These are phyloP conservation scores for Drosophila phalerata DNA, from an alignment of 2,888 invertebrate genomes.

Conservation along the genomic window DNA sequence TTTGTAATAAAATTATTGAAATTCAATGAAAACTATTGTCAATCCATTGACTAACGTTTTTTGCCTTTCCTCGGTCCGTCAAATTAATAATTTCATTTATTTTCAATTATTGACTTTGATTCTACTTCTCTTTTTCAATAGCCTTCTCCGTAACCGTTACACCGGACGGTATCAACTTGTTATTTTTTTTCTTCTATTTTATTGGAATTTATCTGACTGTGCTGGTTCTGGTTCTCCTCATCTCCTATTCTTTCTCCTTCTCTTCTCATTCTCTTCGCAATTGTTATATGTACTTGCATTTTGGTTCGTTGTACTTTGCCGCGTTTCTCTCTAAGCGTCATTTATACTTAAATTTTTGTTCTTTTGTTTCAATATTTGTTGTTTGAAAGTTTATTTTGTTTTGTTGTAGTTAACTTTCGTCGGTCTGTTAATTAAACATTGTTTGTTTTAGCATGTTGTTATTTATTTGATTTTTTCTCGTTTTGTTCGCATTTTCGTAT, in stretches of 20 bases:
- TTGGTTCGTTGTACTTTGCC: conserved; percentile 60
- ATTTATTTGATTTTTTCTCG: conserved; percentile 52
- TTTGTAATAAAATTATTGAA: conserved; percentile 1
- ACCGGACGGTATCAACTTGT: conserved; percentile 61
- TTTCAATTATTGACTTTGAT: conserved; percentile 42
- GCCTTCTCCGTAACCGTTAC: conserved; percentile 38
- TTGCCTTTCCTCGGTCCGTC: not conserved
- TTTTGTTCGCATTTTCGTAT: conserved; percentile 50
- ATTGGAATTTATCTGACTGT: conserved; percentile 5
- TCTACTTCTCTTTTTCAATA: conserved; percentile 1
- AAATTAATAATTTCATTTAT: conserved; percentile 16
- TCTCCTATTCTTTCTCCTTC: not conserved
- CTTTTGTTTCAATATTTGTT: conserved; percentile 1
- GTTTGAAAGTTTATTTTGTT: conserved; percentile 7
- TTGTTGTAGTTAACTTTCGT: conserved; percentile 53
- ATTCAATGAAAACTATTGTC: not conserved
- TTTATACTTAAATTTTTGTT: conserved; percentile 17
- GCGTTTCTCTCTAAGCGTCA: conserved; percentile 48
- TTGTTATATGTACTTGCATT: conserved; percentile 12
- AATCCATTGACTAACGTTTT: not conserved
- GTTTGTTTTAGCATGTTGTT: conserved; percentile 35
- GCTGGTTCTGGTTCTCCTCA: conserved; percentile 5
- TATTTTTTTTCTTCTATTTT: not conserved
- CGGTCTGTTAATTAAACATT: conserved; percentile 50
- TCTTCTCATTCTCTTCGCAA: not conserved